These are phyloP conservation scores for Calameuta idolon DNA, from an alignment of 2,888 invertebrate genomes.

Conservation along the genomic window DNA sequence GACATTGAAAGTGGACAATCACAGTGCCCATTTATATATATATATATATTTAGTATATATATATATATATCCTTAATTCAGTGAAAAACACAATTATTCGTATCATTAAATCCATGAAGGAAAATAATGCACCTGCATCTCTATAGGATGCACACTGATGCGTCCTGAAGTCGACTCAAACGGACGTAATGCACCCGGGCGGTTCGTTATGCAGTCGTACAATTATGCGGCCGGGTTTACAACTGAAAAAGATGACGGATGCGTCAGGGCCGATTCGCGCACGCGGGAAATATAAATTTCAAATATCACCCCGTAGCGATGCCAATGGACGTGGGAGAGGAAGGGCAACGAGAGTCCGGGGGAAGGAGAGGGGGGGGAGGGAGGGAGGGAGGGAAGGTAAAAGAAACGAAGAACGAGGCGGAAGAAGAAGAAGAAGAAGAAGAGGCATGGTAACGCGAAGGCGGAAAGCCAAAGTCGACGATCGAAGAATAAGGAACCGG, in stretches of 20 bases:
- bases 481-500: not conserved
- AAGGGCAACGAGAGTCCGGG: not conserved
- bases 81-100: not conserved
- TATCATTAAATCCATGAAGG: not conserved
- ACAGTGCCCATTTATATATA: not conserved
- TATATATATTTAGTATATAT: not conserved
- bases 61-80: not conserved
- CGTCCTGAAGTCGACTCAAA: not conserved
- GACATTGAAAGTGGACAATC: not conserved
- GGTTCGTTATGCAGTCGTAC: conserved; percentile 40
- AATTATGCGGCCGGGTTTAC: conserved; percentile 48
- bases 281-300: conserved; percentile 59
- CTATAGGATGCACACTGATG: not conserved
- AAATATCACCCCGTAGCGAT: conserved; percentile 39
- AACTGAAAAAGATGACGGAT: conserved; percentile 60
- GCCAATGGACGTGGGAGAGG: conserved; percentile 26
- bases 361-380: not conserved
- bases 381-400: not conserved
- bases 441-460: not conserved
- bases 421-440: not conserved
- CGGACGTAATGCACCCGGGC: not conserved
- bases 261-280: conserved; percentile 39
- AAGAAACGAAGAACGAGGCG: conserved; percentile 3
- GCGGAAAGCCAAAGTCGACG: not conserved
- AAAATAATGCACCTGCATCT: not conserved